Percentiles rank a stretch among this genome's conserved stretches.
phyloP scores from a whole-genome alignment of 2,797 vertebrate genomes.

The Enteromius mattozi region DNA sequence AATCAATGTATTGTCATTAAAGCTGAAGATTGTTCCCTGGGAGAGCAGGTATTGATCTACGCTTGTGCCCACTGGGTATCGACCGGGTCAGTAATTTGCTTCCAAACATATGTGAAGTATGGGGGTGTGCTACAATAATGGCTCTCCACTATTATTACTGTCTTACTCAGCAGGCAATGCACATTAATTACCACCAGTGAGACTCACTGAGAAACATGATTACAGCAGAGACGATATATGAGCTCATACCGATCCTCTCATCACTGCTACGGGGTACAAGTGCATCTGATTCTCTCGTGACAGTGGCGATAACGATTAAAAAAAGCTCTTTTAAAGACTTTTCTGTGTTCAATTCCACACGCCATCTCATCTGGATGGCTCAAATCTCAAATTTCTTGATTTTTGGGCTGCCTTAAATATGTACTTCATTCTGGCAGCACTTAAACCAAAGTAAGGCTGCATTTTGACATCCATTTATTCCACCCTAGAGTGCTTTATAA shows the following conservation, averaged over 20 bases:
- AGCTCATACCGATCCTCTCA: slow-evolving; percentile 51
- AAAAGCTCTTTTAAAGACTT: not conserved
- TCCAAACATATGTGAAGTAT: slow-evolving; percentile 74
- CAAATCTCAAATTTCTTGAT: not conserved
- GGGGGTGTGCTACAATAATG: slow-evolving; percentile 67
- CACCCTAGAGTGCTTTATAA: slow-evolving; percentile 33
- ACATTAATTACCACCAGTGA: slow-evolving; percentile 59
- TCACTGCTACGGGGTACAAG: slow-evolving; percentile 13
- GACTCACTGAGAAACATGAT: slow-evolving; percentile 49
- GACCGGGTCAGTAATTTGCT: slow-evolving; percentile 73
- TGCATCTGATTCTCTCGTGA: slow-evolving; percentile 13
- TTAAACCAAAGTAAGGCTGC: slow-evolving; percentile 22
- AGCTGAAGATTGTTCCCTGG: slow-evolving; percentile 77
- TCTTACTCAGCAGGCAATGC: slow-evolving; percentile 63
- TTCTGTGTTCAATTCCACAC: not conserved
- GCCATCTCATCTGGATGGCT: not conserved
- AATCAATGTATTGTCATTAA: slow-evolving; percentile 82
- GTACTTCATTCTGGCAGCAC: slow-evolving; percentile 18
- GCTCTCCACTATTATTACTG: slow-evolving; percentile 62
- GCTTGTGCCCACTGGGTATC: slow-evolving; percentile 76
- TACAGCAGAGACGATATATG: slow-evolving; percentile 51
- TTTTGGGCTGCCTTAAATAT: not conserved
- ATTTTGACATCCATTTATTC: slow-evolving; percentile 43
- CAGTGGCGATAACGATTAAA: not conserved
- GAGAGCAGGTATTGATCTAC: slow-evolving; percentile 77